phyloP scores from a whole-genome alignment of 2,888 invertebrate species.

The Andrena dorsata region DNA sequence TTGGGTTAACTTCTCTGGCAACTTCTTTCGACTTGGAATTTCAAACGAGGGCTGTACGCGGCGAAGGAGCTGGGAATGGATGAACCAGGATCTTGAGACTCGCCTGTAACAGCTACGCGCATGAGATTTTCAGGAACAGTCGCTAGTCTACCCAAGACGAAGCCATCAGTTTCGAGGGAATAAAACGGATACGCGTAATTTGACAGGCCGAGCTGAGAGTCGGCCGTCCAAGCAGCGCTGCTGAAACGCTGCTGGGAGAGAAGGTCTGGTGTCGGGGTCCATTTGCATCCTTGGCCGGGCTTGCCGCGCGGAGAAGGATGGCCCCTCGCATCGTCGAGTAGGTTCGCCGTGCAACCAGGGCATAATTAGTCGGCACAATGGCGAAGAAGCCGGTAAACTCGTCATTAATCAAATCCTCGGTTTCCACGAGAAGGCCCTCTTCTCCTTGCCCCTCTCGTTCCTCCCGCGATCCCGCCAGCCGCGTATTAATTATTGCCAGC shows the following conservation, averaged over 20 bases:
- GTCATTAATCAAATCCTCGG: conserved; percentile 78
- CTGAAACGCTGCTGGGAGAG: not conserved
- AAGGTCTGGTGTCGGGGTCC: conserved; percentile 11
- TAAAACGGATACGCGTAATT: not conserved
- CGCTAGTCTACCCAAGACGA: too few relatives aligned
- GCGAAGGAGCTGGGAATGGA: too few relatives aligned
- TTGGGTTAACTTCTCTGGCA: too few relatives aligned
- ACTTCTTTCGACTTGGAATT: too few relatives aligned
- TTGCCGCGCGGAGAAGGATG: conserved; percentile 42
- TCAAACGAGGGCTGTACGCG: too few relatives aligned
- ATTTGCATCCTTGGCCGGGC: conserved; percentile 41
- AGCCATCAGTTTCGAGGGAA: too few relatives aligned
- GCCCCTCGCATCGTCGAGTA: conserved; percentile 30
- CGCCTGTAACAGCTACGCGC: too few relatives aligned
- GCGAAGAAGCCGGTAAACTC: conserved; percentile 74
- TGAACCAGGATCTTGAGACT: too few relatives aligned
- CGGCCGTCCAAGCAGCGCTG: not conserved
- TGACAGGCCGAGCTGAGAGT: not conserved
- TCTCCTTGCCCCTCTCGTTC: conserved; percentile 25
- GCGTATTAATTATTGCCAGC: conserved; percentile 64
- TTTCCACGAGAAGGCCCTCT: conserved; percentile 61
- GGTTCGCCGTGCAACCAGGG: conserved; percentile 52
- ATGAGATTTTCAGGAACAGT: too few relatives aligned
- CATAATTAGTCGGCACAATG: conserved; percentile 76
- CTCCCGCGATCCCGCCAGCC: conserved; percentile 26